Percentiles rank a stretch among this genome's conserved stretches.
Evolutionary conservation across 2,888 invertebrate genomes (phyloP).

Genomic region (Odontomyia ornata): DNA sequence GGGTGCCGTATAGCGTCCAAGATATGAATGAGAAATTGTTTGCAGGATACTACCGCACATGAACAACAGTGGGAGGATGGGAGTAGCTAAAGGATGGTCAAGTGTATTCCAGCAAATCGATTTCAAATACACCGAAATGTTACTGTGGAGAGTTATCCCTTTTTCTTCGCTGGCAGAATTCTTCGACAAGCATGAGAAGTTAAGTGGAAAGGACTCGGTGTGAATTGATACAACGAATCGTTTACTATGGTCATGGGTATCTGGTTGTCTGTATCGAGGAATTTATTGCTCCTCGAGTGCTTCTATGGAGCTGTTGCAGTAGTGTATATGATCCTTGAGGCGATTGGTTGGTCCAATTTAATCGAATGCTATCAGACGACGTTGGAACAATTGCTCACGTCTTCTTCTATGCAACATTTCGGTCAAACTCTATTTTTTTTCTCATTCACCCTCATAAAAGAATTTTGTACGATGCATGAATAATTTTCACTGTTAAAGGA

Average conservation of each 20-base stretch:
- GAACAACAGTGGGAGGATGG: neutral
- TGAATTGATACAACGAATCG: too few species aligned
- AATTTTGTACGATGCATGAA: neutral
- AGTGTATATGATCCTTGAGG: too few species aligned
- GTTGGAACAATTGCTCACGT: neutral
- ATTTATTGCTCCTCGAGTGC: too few species aligned
- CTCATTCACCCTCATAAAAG: neutral
- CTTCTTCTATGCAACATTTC: neutral
- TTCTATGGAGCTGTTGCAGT: too few species aligned
- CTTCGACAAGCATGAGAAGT: neutral
- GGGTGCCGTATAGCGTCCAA: constrained; percentile 61
- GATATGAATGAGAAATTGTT: constrained; percentile 64
- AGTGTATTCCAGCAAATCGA: constrained; percentile 52
- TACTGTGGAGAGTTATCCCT: constrained; percentile 23
- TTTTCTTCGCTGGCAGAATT: neutral
- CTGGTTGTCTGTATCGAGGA: too few species aligned
- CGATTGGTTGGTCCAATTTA: neutral
- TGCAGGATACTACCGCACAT: constrained; percentile 46
- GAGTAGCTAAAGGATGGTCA: constrained; percentile 35
- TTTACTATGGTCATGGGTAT: too few species aligned
- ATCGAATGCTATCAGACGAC: neutral
- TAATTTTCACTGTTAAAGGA: neutral
- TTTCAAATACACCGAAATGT: constrained; percentile 52
- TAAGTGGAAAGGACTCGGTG: neutral
- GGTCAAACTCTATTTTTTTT: neutral